phyloP scores from a whole-genome alignment of 2,113 vertebrate species.

The Coptodon bakossiorum region DNA sequence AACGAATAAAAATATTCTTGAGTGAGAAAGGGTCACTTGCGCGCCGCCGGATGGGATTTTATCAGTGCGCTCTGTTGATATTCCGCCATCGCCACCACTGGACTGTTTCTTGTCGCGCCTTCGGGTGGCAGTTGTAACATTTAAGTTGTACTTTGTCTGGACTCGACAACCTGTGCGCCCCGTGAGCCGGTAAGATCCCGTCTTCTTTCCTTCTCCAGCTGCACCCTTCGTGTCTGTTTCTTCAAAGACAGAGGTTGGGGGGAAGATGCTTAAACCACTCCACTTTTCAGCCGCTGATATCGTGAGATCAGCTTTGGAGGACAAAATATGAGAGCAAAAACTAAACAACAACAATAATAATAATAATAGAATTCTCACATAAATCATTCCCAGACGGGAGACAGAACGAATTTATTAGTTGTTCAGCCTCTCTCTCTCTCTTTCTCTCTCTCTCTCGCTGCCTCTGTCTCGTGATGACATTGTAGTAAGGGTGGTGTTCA shows the following conservation, averaged over 20 bases:
- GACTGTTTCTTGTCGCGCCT: slow-evolving; percentile 67
- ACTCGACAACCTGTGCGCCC: slow-evolving; percentile 53
- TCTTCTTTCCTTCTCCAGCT: not conserved
- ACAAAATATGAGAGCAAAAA: not conserved
- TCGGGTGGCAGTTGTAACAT: slow-evolving; percentile 42
- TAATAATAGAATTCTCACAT: not conserved
- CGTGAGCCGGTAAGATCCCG: slow-evolving; percentile 56
- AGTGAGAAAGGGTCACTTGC: slow-evolving; percentile 69
- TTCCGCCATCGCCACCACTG: slow-evolving; percentile 65
- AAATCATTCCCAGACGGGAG: slow-evolving; percentile 9
- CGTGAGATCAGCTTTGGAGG: not conserved
- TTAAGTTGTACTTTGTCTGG: slow-evolving; percentile 44
- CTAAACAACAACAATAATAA: not conserved
- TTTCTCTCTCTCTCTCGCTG: not conserved
- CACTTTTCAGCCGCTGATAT: not conserved
- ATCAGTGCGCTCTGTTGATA: slow-evolving; percentile 59
- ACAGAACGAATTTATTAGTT: not conserved
- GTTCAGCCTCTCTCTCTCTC: not conserved
- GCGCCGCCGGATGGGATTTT: slow-evolving; percentile 67
- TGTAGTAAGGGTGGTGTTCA: slow-evolving; percentile 34
- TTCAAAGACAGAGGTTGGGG: not conserved
- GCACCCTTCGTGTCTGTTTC: not conserved
- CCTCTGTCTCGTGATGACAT: slow-evolving; percentile 4
- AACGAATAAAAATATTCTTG: slow-evolving; percentile 56
- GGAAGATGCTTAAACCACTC: not conserved